Percentiles rank a stretch among this genome's conserved stretches.
phyloP scores from a whole-genome alignment of 2,888 invertebrate species.

The Scotopteryx bipunctaria region DNA sequence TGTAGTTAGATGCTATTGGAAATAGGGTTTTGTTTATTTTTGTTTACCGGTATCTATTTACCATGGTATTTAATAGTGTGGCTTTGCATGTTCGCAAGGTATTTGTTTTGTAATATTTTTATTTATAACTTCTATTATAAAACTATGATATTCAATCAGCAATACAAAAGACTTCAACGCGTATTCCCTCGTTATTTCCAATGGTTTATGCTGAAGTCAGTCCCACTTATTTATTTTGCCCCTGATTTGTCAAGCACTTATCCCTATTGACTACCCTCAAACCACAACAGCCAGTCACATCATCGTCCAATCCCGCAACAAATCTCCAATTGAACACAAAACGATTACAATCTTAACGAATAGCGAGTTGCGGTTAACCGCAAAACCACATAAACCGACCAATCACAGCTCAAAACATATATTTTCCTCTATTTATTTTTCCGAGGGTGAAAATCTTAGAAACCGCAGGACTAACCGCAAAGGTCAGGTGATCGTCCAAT shows the following conservation, averaged over 20 bases:
- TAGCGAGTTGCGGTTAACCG: slow-evolving; percentile 78
- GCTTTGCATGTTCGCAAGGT: no score
- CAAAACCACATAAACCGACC: slow-evolving; percentile 72
- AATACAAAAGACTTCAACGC: slow-evolving; percentile 29
- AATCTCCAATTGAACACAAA: slow-evolving; percentile 60
- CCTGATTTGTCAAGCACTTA: slow-evolving; percentile 28
- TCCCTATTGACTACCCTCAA: slow-evolving; percentile 27
- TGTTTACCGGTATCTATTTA: not conserved
- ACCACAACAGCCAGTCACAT: slow-evolving; percentile 35
- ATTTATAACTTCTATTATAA: not conserved
- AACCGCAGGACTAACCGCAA: slow-evolving; percentile 85
- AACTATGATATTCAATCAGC: not conserved
- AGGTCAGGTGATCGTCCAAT: slow-evolving; percentile 85
- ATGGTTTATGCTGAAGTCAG: slow-evolving; percentile 5
- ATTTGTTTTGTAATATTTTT: not conserved
- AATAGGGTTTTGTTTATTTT: not conserved
- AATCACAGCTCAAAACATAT: slow-evolving; percentile 68
- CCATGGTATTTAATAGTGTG: not conserved
- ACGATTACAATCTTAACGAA: slow-evolving; percentile 81
- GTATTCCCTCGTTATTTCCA: slow-evolving; percentile 24
- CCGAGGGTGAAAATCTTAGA: slow-evolving; percentile 82
- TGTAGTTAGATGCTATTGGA: not conserved
- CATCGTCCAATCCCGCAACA: slow-evolving; percentile 61
- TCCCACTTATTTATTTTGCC: slow-evolving; percentile 15
- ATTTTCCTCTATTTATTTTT: slow-evolving; percentile 80